Evolutionary conservation across 2,888 invertebrate genomes (phyloP).

Genomic region (Hipparchia semele): DNA sequence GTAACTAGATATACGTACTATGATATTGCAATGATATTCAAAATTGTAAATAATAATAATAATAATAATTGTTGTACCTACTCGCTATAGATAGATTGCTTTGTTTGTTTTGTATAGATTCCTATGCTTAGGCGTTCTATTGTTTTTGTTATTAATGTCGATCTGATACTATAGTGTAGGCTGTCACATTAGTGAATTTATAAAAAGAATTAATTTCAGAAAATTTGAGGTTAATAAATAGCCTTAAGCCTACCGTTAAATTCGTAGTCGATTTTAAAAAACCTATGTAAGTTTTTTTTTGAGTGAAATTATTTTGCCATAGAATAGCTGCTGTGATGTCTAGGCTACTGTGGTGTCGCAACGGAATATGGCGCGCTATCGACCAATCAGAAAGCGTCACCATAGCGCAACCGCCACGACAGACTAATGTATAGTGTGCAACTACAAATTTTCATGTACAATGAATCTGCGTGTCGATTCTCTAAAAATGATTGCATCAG

Average conservation of each 20-base stretch:
- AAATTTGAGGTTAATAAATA: not conserved
- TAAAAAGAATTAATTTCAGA: not conserved
- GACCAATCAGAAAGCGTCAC: too few relatives aligned
- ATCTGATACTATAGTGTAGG: constrained; percentile 42
- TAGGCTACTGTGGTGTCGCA: too few relatives aligned
- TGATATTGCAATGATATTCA: constrained; percentile 15
- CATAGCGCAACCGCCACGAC: too few relatives aligned
- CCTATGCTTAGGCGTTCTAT: constrained; percentile 49
- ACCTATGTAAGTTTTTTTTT: not conserved
- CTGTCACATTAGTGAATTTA: not conserved
- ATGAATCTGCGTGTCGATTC: too few relatives aligned
- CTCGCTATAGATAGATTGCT: constrained; percentile 51
- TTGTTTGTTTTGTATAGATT: constrained; percentile 52
- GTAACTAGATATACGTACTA: not conserved
- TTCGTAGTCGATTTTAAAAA: not conserved
- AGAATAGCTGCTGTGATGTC: constrained; percentile 7
- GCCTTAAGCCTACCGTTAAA: not conserved
- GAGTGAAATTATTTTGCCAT: not conserved
- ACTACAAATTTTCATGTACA: too few relatives aligned
- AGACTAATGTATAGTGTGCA: too few relatives aligned
- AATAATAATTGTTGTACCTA: constrained; percentile 50
- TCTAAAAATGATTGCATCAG: too few relatives aligned
- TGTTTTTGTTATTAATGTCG: constrained; percentile 42
- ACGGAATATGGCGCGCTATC: too few relatives aligned
- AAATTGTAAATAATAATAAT: constrained; percentile 63